Conservation (phyloP, 2,888 invertebrate genomes). For the Eueremaeus valkanovi region DNA sequence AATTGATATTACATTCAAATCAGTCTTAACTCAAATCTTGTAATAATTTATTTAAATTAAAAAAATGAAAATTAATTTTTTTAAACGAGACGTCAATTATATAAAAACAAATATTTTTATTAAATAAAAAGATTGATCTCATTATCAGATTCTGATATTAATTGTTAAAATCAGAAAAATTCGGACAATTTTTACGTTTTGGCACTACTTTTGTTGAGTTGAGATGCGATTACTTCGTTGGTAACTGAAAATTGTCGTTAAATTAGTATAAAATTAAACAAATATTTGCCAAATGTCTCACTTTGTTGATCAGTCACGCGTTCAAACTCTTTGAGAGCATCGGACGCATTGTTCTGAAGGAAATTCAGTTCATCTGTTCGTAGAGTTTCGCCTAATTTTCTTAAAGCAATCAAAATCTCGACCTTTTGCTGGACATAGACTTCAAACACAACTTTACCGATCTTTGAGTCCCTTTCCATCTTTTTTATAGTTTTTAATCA, state of each 20-base stretch:
- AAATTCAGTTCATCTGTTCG: conserved; percentile 53
- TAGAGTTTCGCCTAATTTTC: conserved; percentile 55
- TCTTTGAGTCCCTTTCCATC: conserved; percentile 60
- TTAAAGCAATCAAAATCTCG: conserved; percentile 56
- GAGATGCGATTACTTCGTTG: background rate
- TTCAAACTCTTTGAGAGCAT: conserved; percentile 54
- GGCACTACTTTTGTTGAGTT: background rate
- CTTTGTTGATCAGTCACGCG: conserved; percentile 50
- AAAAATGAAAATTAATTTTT: no score
- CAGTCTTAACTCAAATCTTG: no score
- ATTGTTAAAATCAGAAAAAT: no score
- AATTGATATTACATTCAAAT: no score
- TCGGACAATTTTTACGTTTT: conserved; percentile 10
- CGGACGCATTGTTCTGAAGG: conserved; percentile 52
- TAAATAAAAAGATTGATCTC: no score
- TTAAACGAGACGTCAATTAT: no score
- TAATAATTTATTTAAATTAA: no score
- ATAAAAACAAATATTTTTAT: no score
- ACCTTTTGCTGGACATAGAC: conserved; percentile 58
- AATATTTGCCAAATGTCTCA: background rate
- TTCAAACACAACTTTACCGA: conserved; percentile 59
- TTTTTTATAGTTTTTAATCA: conserved; percentile 37
- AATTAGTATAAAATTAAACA: background rate
- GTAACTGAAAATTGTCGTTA: conserved; percentile 12
- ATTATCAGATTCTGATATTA: no score